phyloP scores from a whole-genome alignment of 2,888 invertebrate species.

The Meloe dianella region DNA sequence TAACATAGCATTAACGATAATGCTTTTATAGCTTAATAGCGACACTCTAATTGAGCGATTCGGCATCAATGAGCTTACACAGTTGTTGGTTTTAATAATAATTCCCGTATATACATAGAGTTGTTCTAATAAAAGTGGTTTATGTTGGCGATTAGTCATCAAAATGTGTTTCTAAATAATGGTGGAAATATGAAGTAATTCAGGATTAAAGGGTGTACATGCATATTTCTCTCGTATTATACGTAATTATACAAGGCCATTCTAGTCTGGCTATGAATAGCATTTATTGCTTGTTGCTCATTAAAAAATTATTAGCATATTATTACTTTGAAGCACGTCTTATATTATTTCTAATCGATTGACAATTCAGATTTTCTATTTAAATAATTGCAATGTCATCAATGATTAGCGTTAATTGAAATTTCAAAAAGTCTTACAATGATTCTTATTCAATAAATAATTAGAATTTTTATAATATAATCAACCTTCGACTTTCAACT shows the following conservation, averaged over 20 bases:
- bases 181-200: background rate
- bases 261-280: background rate
- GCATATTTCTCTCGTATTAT: background rate
- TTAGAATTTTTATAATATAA: background rate
- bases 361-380: background rate
- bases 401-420: background rate
- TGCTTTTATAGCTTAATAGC: no score
- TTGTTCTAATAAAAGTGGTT: no score
- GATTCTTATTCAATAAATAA: background rate
- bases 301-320: constrained; percentile 1
- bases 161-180: no score
- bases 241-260: background rate
- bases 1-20: no score
- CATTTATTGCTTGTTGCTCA: background rate
- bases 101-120: no score
- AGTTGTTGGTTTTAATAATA: no score
- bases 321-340: background rate
- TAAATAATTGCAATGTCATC: background rate
- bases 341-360: background rate
- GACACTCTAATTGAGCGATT: no score
- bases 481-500: constrained; percentile 18
- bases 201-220: background rate
- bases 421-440: no score
- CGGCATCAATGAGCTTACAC: no score
- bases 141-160: background rate